Evolutionary conservation across 2,113 vertebrate genomes (phyloP).

Genomic region (Carassius auratus): DNA sequence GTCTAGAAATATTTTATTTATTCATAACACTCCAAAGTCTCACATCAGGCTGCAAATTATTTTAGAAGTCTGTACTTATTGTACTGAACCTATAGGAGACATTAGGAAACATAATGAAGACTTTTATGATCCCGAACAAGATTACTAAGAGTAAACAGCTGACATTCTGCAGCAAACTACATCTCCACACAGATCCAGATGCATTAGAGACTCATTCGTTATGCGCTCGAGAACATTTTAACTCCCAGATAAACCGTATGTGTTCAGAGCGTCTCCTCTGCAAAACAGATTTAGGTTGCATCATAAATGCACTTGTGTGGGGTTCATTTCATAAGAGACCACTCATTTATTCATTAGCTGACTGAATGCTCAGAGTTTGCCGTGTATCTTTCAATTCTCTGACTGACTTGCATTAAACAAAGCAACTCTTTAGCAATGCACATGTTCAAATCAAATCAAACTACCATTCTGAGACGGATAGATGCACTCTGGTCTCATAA

Average conservation of each 20-base stretch:
- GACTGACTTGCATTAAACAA: not conserved
- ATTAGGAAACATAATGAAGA: not conserved
- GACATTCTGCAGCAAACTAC: not conserved
- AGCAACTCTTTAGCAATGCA: not conserved
- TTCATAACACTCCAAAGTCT: no score
- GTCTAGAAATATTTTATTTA: no score
- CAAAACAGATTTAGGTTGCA: not conserved
- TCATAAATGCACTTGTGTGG: not conserved
- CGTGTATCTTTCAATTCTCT: not conserved
- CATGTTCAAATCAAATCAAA: not conserved
- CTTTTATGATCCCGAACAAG: slow-evolving; percentile 12
- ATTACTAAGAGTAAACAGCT: slow-evolving; percentile 7
- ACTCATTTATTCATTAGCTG: not conserved
- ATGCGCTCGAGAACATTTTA: not conserved
- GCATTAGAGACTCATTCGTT: not conserved
- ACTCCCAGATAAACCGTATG: not conserved
- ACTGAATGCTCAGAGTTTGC: not conserved
- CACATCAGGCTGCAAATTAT: not conserved
- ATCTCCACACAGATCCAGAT: not conserved
- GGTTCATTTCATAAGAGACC: not conserved
- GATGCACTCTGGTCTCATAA: not conserved
- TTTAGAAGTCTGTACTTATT: not conserved
- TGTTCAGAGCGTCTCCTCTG: not conserved
- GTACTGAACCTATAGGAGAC: not conserved
- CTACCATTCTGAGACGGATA: not conserved